phyloP scores from a whole-genome alignment of 2,113 vertebrate species.

The Seriola aureovittata region DNA sequence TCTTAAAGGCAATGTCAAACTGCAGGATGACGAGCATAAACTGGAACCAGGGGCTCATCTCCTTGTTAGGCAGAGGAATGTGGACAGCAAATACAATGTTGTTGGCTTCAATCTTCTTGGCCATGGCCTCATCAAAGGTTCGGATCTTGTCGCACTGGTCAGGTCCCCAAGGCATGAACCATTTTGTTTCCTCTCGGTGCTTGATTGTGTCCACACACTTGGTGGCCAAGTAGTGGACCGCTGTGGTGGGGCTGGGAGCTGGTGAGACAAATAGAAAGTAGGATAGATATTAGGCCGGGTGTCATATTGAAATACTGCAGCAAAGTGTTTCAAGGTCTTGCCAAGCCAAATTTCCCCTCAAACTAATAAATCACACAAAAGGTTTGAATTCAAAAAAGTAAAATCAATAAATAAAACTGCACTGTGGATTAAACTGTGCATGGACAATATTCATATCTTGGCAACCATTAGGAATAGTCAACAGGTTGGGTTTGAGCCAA shows the following conservation, averaged over 20 bases:
- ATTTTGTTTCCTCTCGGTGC: conserved; percentile 87
- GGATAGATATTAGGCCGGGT: conserved; percentile 37
- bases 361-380: conserved; percentile 50
- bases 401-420: conserved; percentile 44
- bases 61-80: conserved; percentile 88
- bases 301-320: conserved; percentile 40
- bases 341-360: conserved; percentile 12
- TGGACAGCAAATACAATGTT: conserved; percentile 96
- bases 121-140: conserved; percentile 91
- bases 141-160: conserved; percentile 91
- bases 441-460: conserved; percentile 39
- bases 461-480: conserved; percentile 48
- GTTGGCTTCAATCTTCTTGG: conserved; percentile 92
- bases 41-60: conserved; percentile 99
- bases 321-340: conserved; percentile 22
- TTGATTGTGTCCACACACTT: conserved; percentile 94
- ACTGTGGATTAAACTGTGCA: conserved; percentile 38
- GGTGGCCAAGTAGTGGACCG: conserved; percentile 87
- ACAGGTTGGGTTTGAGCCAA: conserved; percentile 46
- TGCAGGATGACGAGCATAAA: conserved; percentile 97
- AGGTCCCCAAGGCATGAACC: conserved; percentile 94
- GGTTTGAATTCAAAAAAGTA: conserved; percentile 11
- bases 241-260: conserved; percentile 94
- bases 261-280: conserved; percentile 50
- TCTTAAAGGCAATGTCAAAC: conserved; percentile 95